Evolutionary conservation across 2,113 vertebrate species (phyloP).

Genomic region (Lophura nycthemera): DNA sequence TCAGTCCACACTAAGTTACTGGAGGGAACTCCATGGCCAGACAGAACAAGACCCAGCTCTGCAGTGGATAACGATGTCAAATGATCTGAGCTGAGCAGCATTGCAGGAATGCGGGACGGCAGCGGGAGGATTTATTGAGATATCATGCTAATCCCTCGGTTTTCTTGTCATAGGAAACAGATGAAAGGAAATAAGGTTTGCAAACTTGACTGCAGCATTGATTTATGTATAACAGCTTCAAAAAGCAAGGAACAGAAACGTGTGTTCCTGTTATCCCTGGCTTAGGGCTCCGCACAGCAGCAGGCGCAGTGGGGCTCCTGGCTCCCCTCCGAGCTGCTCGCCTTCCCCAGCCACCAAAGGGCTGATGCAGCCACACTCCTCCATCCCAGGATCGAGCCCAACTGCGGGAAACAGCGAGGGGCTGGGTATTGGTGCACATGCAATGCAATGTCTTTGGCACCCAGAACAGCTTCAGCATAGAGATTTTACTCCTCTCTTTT

Average conservation of each 20-base stretch:
- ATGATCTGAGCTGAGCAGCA: neutral
- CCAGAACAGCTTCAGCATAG: neutral
- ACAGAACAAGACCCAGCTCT: neutral
- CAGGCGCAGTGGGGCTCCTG: neutral
- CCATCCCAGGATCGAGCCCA: neutral
- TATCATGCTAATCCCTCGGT: neutral
- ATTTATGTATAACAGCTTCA: neutral
- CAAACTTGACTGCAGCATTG: neutral
- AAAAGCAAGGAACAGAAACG: rapidly evolving
- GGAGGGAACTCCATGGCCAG: neutral
- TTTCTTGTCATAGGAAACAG: neutral
- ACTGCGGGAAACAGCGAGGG: neutral
- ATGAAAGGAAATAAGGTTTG: constrained; percentile 37
- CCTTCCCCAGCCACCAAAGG: neutral
- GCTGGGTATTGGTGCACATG: rapidly evolving
- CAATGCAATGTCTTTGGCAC: too few relatives aligned
- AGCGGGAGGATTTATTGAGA: constrained; percentile 10
- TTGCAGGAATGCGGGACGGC: neutral
- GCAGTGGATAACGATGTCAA: neutral
- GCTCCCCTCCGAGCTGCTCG: neutral
- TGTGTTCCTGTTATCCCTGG: neutral
- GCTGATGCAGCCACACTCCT: neutral
- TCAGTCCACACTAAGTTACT: neutral
- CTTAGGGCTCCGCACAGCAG: neutral
- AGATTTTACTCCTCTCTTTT: neutral